Conservation (phyloP, 2,888 invertebrate species). For the Meta bourneti region DNA sequence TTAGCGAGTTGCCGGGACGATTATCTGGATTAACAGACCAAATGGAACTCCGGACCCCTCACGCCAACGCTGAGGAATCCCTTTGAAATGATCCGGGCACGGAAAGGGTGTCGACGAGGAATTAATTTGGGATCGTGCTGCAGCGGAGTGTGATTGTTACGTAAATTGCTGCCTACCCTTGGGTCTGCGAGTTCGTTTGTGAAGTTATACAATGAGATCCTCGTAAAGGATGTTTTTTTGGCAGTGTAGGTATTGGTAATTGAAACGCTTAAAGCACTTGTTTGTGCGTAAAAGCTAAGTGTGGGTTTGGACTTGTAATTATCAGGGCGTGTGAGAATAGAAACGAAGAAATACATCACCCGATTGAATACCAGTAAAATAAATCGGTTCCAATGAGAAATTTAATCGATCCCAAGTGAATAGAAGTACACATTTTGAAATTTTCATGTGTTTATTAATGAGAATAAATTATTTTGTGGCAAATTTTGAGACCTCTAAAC, state of each 20-base stretch:
- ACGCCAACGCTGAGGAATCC: conserved; percentile 8
- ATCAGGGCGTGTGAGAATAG: not conserved
- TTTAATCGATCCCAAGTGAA: no score
- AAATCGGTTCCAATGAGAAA: no score
- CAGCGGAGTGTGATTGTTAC: not conserved
- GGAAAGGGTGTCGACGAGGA: conserved; percentile 44
- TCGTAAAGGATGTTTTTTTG: not conserved
- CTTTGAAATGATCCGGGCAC: conserved; percentile 48
- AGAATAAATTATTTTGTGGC: no score
- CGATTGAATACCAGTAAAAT: no score
- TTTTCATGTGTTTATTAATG: no score
- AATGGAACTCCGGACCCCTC: conserved; percentile 28
- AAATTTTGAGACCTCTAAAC: no score
- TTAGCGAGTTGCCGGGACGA: conserved; percentile 46
- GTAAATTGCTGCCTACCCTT: not conserved
- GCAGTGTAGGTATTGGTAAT: not conserved
- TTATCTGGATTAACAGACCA: conserved; percentile 45
- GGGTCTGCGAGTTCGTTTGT: not conserved
- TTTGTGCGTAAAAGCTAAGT: not conserved
- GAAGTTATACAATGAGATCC: not conserved
- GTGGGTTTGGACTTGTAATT: not conserved
- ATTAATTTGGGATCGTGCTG: conserved; percentile 29
- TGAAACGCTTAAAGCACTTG: not conserved
- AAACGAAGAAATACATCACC: no score
- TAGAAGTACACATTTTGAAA: no score